Evolutionary conservation across 2,888 invertebrate species (phyloP), one percentile per base, ranked within the genome.

Genomic region (Parnassius apollo): DNA sequence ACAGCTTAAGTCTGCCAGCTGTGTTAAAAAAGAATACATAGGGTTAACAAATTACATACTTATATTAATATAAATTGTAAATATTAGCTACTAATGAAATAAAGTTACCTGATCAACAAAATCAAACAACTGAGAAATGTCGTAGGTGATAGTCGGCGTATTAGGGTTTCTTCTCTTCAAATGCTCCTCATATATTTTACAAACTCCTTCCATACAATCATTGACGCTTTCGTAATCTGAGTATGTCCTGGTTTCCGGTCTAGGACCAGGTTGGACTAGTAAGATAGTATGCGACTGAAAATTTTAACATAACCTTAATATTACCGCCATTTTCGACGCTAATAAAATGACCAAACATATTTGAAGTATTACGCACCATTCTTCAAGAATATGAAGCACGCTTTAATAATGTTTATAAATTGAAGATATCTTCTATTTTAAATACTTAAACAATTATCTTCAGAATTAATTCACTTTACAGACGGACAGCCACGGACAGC

Each of bases 111-210:
- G 97, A 86, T 99, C 99, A 69, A 99, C 96, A 82, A 99, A 99
- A 84, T 99, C 98, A 83, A 99, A 99, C 64, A 99, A 92, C 80
- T 99, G 98, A 62, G 97, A 97, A 62, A 99, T 99, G 83, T 99
- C 99, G 79, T 99, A 99, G 0, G 99, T 99, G 67, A 99, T 99
- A 1, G 98, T 98, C 1, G 98, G 98, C 13, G 97, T 97, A 79
- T 98, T 96, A 0, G 99, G 99, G 82, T 99, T 98, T 76, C 97
- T 94, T 65, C 97, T 93, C 82, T 99, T 99, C 71, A 99, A 88
- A 86, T 99, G 99, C 78, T 99, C 99, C 81, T 99, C 99, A 81
- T 98, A 99, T 69, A 99, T 99, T 91, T 99, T 99, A 84, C 99
- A 99, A 11, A 99, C 98, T 46, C 98, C 98, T 92, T 99, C 99